Base-by-base conservation (phyloP, 2,113 vertebrate genomes). In the Misgurnus anguillicaudatus region DNA sequence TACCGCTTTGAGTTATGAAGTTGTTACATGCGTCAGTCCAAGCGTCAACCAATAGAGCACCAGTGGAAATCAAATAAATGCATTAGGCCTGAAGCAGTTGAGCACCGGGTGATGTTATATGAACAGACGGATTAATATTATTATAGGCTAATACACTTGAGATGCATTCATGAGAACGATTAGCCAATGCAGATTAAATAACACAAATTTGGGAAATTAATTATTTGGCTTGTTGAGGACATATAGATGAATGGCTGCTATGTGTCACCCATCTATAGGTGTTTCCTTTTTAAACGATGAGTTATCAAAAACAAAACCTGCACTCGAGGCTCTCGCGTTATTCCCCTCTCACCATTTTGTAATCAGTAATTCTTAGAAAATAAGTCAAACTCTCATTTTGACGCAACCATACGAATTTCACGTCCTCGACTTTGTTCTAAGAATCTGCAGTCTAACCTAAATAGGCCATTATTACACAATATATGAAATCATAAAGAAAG, bases 331-430 rank as follows among this genome's bases (percentile, higher is more conserved):
- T 79, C 65, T 38, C 1, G 7, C 31, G 57, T 21, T 78, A 77
- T 51, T 64, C n/a, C 75, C 55, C 47, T 75, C 16, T n/a, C 64
- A 60, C 24, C 39, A 80, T 86, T 77, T 87, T 39, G 55, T 84
- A n/a, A 82, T 86, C 6, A 80, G 80, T 88, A 83, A 72, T 92
- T 92, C 91, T 89, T 83, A 86, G 90, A 92, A 31, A 92, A 85
- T 64, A 17, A 68, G 67, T 72, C 57, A 84, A 86, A 81, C 78
- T 88, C 79, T 86, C 78, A 45, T 82, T 88, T 85, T 83, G 63
- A 78, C 60, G 16, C 64, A 19, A 76, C 67, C 24, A 65, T 84
- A 70, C 75, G 24, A 80, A 85, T 88, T 84, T 83, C 57, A 88
- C 86, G 82, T 87, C 86, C 78, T 87, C 67, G 75, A 87, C 84